Evolutionary conservation across 92 coral and sea anemone species (phyloP), one percentile per base, ranked within the genome.

Genomic region (Heliopora coerulea): DNA sequence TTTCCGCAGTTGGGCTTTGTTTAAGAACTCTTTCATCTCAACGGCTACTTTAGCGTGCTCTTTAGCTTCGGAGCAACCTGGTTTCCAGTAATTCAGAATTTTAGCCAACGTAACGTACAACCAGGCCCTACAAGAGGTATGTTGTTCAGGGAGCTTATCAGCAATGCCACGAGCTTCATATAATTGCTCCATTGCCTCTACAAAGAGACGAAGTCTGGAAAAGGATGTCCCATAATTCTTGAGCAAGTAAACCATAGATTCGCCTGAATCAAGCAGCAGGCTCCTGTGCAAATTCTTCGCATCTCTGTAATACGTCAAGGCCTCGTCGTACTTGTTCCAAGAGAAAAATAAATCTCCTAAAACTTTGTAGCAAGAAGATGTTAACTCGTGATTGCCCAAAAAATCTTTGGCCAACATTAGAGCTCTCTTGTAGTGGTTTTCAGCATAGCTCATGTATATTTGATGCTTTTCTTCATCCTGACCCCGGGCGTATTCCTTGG

Each of bases 361-460:
- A 39, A 64, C 15, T 35, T 64, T 40, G 1, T 35, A 44, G 27
- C 25, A 20, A 40, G 10, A 8, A 24, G 44, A 64, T 0, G 72
- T 35, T n/a, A 39, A 33, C 35, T 40, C 72, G 72, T 64, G 72
- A 12, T 61, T 41, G 24, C 67, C 67, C 44, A 61, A 26, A 20
- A n/a, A 29, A 39, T 61, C 44, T 28, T 61, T 61, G 20, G 67
- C 67, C 29, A 24, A 28, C 24, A 1, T 3, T 24, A 61, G 40
- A 28, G 67, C 67, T 61, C 30, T 1, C 11, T 61, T 7, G 62
- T 15, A 56, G 30, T 21, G 62, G 29, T 9, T 30, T 56, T 56
- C 11, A 11, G 62, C 62, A 56, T 28, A 24, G 27, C 11, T 24
- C 62, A 19, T 56, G 62, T 56, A 23, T 17, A 11, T 19, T 24